A percentile compares a stretch with the other conserved stretches of the same genome.
These are phyloP conservation scores for Zootermopsis nevadensis DNA, from an alignment of 2,888 invertebrate species.

Conservation along the genomic window DNA sequence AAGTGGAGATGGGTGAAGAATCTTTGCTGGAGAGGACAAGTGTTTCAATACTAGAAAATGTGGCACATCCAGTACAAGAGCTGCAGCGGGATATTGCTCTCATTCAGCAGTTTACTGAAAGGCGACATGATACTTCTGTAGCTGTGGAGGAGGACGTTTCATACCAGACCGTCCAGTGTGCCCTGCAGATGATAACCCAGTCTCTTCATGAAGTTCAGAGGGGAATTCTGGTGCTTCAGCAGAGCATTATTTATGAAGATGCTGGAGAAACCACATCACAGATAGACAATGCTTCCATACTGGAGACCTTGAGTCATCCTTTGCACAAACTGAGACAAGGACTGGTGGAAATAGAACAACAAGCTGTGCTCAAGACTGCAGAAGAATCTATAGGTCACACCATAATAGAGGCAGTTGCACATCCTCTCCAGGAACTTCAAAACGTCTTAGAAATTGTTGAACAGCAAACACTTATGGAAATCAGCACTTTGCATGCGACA, in stretches of 20 bases:
- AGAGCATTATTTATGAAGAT: conserved; percentile 10
- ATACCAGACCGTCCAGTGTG: conserved; percentile 75
- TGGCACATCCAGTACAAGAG: conserved; percentile 47
- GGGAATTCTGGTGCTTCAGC: conserved; percentile 4
- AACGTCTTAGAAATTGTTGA: conserved; percentile 63
- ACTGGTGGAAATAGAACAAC: conserved; percentile 74
- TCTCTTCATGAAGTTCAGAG: conserved; percentile 64
- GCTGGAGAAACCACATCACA: not conserved
- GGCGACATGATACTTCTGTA: conserved; percentile 68
- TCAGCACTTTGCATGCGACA: not conserved
- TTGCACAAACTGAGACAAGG: conserved; percentile 71
- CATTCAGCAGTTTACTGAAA: conserved; percentile 58
- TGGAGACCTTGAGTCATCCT: conserved; percentile 45
- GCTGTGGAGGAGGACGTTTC: conserved; percentile 73
- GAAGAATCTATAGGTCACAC: conserved; percentile 76
- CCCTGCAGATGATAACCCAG: conserved; percentile 70
- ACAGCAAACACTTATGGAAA: conserved; percentile 61
- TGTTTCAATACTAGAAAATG: conserved; percentile 41
- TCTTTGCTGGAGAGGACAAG: conserved; percentile 39
- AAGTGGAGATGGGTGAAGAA: conserved; percentile 41
- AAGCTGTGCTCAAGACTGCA: conserved; percentile 72
- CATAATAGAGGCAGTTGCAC: conserved; percentile 70
- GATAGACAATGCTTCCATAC: conserved; percentile 32
- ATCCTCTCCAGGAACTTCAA: conserved; percentile 66
- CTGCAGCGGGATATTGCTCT: conserved; percentile 43